Evolutionary conservation across 2,113 vertebrate genomes (phyloP).

Genomic region (Bagarius yarrelli): DNA sequence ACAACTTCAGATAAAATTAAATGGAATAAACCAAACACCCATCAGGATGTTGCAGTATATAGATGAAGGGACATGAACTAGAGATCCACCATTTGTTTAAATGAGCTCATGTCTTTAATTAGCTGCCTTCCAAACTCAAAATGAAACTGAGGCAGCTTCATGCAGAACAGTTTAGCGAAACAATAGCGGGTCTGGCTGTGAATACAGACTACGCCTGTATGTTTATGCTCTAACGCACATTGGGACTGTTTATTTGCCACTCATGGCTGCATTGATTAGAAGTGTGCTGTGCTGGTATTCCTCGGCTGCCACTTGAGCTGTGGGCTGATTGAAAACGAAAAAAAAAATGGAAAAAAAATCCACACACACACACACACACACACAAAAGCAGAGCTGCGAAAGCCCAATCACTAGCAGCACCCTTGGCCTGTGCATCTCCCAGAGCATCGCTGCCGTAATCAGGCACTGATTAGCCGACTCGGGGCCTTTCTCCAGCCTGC

Average conservation of each 20-base stretch:
- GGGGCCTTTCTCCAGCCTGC: constrained; percentile 50
- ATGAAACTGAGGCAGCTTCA: neutral
- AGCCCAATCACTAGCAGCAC: constrained; percentile 37
- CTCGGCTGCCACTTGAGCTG: constrained; percentile 49
- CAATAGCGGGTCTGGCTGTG: neutral
- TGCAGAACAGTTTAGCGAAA: constrained; percentile 16
- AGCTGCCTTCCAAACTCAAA: neutral
- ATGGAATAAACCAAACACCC: neutral
- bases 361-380: constrained; percentile 10
- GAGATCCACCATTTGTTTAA: neutral
- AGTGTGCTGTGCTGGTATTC: constrained; percentile 44
- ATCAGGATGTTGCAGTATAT: neutral
- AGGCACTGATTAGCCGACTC: constrained; percentile 48
- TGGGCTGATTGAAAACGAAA: constrained; percentile 47
- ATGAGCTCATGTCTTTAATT: neutral
- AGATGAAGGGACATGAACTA: neutral
- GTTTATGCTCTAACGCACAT: constrained; percentile 20
- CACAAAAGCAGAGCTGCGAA: constrained; percentile 10
- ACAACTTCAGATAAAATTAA: too few relatives aligned
- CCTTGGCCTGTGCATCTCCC: constrained; percentile 43
- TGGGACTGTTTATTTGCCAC: constrained; percentile 50
- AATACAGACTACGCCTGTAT: constrained; percentile 8
- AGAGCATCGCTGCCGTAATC: constrained; percentile 43
- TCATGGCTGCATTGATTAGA: constrained; percentile 48
- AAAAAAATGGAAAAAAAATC: constrained; percentile 21